Base-by-base conservation (phyloP, 2,888 invertebrate genomes). In the Idaea biselata region DNA sequence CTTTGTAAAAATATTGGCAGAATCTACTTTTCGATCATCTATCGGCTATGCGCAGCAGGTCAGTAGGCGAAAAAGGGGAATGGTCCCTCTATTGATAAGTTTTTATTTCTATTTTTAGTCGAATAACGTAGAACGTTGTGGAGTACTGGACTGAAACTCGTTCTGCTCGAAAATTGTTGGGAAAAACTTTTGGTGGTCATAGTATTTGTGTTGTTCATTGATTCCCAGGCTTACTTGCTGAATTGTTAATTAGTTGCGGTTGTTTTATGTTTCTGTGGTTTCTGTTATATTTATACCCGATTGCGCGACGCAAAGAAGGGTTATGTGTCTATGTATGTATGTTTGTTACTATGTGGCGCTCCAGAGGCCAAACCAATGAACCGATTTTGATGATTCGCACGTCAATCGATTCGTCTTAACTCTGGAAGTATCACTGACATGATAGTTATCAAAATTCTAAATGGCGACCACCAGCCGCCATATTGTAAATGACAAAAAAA, bases 161-260 rank as follows among this genome's bases (percentile, higher is more conserved):
- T 44, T 32, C 32, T 44, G 44, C 14, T 44, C 8, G 44, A 14
- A 44, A 44, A 44, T 44, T 44, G 44, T 44, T 4, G 44, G 44
- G 44, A 44, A 44, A 44, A 44, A 8, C 14, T 44, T 44, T 44
- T 11, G 8, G 44, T 14, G 44, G 44, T 44, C 44, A 44, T 44
- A 44, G 44, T 44, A 44, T 44, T 44, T 44, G 44, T 44, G 44
- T 44, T 44, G 44, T 14, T 44, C 44, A 44, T 44, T 44, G 44
- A 14, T 11, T 44, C 44, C 44, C 14, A 11, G 11, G 44, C 14
- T 44, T 44, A 44, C 44, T 44, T 44, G 44, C 14, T 44, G 44
- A 44, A 44, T 44, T 44, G 44, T 44, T 44, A 44, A 44, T 44
- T 44, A 44, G 44, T 44, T 44, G 44, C 44, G 44, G 44, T 44